phyloP scores from a whole-genome alignment of 2,888 invertebrate genomes.

The Ommatoiulus sabulosus region DNA sequence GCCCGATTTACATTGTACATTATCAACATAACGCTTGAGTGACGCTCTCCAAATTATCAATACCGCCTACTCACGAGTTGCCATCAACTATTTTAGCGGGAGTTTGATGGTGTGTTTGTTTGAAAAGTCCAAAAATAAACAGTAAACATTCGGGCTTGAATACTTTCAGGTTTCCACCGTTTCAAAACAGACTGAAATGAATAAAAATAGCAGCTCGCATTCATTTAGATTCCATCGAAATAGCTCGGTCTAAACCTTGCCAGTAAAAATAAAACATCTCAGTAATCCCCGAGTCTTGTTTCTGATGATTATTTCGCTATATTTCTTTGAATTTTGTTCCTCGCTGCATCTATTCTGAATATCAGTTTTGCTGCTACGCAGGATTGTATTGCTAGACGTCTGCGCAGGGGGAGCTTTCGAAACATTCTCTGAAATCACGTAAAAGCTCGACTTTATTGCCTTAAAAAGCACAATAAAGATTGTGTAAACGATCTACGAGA shows the following conservation, averaged over 20 bases:
- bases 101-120: neutral
- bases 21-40: neutral
- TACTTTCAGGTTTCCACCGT: neutral
- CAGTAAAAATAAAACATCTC: neutral
- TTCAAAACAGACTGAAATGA: neutral
- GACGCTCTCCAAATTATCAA: neutral
- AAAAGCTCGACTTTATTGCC: slow-evolving; percentile 23
- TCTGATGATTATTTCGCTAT: neutral
- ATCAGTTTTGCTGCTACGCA: neutral
- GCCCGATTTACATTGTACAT: no score
- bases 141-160: neutral
- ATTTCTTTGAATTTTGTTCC: neutral
- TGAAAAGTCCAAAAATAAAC: neutral
- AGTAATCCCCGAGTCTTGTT: neutral
- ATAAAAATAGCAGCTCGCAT: neutral
- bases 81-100: neutral
- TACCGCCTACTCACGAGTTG: neutral
- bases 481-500: slow-evolving; percentile 3
- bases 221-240: neutral
- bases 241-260: neutral
- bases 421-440: neutral
- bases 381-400: neutral
- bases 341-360: neutral
- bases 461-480: slow-evolving; percentile 6
- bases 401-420: neutral